phyloP scores from a whole-genome alignment of 2,888 invertebrate genomes.

The Acronicta alni region DNA sequence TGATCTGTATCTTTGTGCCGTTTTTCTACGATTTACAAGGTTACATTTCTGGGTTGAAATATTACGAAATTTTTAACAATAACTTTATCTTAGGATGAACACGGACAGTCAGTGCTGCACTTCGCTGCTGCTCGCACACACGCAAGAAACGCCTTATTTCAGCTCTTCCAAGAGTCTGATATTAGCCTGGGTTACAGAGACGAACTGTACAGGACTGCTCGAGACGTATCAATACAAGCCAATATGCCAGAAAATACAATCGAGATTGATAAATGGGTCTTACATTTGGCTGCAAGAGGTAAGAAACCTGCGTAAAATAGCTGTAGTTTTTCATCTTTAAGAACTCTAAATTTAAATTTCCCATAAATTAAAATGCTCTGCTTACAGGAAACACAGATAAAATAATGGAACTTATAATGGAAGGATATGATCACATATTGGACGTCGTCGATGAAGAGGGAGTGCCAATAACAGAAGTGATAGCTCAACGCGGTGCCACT shows the following conservation, averaged over 20 bases:
- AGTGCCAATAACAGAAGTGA: constrained; percentile 91
- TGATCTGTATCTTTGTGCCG: too few species aligned
- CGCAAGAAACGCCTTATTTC: constrained; percentile 93
- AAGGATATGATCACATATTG: constrained; percentile 96
- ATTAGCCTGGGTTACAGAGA: constrained; percentile 95
- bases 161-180: constrained; percentile 94
- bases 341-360: too few species aligned
- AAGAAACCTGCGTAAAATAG: constrained; percentile 7
- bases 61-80: too few species aligned
- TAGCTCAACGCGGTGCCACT: constrained; percentile 91
- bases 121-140: constrained; percentile 96
- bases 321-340: too few species aligned
- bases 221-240: constrained; percentile 95
- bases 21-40: too few species aligned
- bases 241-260: constrained; percentile 93
- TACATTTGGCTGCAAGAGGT: constrained; percentile 94
- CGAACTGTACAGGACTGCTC: constrained; percentile 95
- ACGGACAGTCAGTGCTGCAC: constrained; percentile 96
- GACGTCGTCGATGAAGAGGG: constrained; percentile 94
- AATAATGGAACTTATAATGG: constrained; percentile 91
- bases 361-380: constrained; percentile 3
- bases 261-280: constrained; percentile 94
- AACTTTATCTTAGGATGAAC: constrained; percentile 91
- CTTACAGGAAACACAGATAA: constrained; percentile 79
- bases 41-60: too few species aligned